Evolutionary conservation across 1,140 invertebrate species (phyloP).

Genomic region (Scaptodrosophila lebanonensis): DNA sequence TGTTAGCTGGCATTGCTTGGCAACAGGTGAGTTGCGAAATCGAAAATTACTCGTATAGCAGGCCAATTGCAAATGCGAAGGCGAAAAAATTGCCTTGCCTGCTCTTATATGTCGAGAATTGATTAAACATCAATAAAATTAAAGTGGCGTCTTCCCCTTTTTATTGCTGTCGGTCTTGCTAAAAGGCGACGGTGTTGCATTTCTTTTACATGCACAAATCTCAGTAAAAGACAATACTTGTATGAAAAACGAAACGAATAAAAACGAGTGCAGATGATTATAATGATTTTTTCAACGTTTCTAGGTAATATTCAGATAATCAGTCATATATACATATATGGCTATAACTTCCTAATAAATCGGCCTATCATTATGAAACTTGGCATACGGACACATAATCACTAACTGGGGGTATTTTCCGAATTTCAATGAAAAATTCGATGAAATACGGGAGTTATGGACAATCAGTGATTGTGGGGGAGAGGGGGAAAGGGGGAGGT

Average conservation of each 20-base stretch:
- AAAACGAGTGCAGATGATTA: too few species aligned
- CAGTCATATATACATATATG: too few species aligned
- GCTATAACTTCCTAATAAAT: too few species aligned
- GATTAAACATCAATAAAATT: conserved; percentile 73
- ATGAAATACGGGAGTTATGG: too few species aligned
- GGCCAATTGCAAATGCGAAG: conserved; percentile 60
- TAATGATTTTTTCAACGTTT: too few species aligned
- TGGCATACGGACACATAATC: too few species aligned
- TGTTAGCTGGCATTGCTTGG: background rate
- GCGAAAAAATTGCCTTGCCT: conserved; percentile 32
- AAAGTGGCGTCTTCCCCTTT: conserved; percentile 22
- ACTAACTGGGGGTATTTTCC: too few species aligned
- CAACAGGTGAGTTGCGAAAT: conserved; percentile 36
- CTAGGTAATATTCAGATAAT: too few species aligned
- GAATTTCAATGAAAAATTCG: too few species aligned
- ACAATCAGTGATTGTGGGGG: too few species aligned
- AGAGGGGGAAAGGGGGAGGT: too few species aligned
- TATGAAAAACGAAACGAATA: background rate
- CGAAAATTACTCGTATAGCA: conserved; percentile 46
- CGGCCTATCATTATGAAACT: too few species aligned
- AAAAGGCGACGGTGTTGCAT: conserved; percentile 11
- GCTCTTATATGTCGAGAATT: conserved; percentile 18
- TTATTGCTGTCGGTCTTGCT: conserved; percentile 1
- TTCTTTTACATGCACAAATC: conserved; percentile 35
- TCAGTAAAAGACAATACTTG: background rate